Evolutionary conservation across 2,797 vertebrate species (phyloP).

Genomic region (Babyrousa celebensis): DNA sequence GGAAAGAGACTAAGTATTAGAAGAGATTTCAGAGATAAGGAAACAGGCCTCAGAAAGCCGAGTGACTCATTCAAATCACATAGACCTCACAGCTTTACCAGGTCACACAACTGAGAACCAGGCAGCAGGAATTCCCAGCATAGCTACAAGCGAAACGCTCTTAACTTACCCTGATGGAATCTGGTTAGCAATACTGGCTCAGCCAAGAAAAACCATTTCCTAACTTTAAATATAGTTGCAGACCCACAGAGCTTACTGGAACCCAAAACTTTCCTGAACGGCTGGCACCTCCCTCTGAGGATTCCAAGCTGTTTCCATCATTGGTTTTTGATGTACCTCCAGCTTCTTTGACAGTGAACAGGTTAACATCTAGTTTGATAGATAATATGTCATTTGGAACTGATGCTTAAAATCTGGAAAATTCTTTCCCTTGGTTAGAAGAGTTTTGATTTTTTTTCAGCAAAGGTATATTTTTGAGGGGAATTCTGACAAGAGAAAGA

Average conservation of each 20-base stretch:
- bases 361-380: neutral
- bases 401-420: neutral
- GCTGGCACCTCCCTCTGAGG: neutral
- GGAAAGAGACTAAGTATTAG: neutral
- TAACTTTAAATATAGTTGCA: conserved; percentile 30
- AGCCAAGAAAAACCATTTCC: conserved; percentile 27
- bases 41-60: conserved; percentile 23
- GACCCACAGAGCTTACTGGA: conserved; percentile 50
- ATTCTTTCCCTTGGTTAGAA: neutral
- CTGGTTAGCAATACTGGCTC: neutral
- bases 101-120: neutral
- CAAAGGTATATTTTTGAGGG: neutral
- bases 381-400: conserved; percentile 6
- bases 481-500: neutral
- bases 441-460: conserved; percentile 63
- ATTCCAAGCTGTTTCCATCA: neutral
- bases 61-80: neutral
- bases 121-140: neutral
- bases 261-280: conserved; percentile 41
- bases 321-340: conserved; percentile 50
- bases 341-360: conserved; percentile 47
- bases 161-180: neutral
- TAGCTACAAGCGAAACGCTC: neutral
- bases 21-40: neutral
- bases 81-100: neutral